Evolutionary conservation across 1,140 invertebrate species (phyloP).

Genomic region (Metopolophium dirhodum): DNA sequence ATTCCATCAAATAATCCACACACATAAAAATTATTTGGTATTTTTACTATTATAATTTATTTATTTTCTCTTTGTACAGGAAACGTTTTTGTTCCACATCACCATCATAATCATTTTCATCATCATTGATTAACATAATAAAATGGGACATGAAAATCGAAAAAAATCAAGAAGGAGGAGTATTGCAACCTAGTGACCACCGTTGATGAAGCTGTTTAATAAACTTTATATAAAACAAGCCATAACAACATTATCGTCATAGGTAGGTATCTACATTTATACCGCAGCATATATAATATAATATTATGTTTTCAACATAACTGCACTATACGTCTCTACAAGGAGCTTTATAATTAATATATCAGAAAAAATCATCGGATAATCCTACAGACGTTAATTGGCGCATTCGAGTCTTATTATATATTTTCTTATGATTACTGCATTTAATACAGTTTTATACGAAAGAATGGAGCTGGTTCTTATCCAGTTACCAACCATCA

Average conservation of each 20-base stretch:
- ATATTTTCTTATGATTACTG: neutral
- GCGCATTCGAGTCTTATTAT: neutral
- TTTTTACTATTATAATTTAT: neutral
- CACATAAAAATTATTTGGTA: neutral
- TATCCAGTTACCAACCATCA: too few relatives aligned
- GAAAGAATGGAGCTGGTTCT: neutral
- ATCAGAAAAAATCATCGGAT: neutral
- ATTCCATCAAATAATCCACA: neutral
- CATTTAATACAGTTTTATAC: neutral
- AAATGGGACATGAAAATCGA: neutral
- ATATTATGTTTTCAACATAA: neutral
- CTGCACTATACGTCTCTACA: neutral
- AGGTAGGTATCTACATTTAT: neutral
- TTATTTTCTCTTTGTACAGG: neutral
- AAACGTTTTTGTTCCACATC: neutral
- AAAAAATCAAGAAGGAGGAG: neutral
- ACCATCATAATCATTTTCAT: neutral
- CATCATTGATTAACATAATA: neutral
- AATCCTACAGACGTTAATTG: neutral
- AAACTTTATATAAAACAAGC: neutral
- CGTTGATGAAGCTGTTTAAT: constrained; percentile 10
- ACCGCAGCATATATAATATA: neutral
- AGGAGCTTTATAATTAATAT: constrained; percentile 30
- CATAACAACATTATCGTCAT: neutral
- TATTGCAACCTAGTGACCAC: neutral